A percentile compares a stretch with the other conserved stretches of the same genome.
These are phyloP conservation scores for Pseudachorutes palmiensis DNA, from an alignment of 1,140 invertebrate genomes.

Conservation along the genomic window DNA sequence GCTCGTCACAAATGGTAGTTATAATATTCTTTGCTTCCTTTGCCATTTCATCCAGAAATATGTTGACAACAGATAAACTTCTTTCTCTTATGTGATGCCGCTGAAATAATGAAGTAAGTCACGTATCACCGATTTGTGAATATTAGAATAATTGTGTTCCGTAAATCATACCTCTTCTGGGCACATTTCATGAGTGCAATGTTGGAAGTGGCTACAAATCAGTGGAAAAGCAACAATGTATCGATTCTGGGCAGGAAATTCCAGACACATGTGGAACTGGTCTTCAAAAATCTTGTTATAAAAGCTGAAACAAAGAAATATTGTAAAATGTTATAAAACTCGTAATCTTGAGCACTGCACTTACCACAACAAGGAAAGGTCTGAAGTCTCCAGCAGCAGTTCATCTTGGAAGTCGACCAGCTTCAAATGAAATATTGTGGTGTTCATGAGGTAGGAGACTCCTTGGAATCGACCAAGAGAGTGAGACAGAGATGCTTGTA, in stretches of 20 bases:
- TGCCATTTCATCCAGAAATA: constrained; percentile 97
- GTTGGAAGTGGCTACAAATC: constrained; percentile 95
- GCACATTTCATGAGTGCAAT: constrained; percentile 94
- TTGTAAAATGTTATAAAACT: not conserved
- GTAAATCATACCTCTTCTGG: constrained; percentile 73
- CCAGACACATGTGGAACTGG: constrained; percentile 96
- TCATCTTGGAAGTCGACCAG: constrained; percentile 99
- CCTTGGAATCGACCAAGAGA: constrained; percentile 61
- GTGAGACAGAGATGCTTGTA: constrained; percentile 91
- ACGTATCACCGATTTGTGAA: constrained; percentile 8
- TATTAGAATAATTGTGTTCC: constrained; percentile 12
- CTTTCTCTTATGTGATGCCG: constrained; percentile 90
- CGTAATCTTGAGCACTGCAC: constrained; percentile 15
- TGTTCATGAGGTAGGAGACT: constrained; percentile 67
- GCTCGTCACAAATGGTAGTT: constrained; percentile 94
- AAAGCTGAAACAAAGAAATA: constrained; percentile 54
- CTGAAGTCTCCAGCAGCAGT: constrained; percentile 90
- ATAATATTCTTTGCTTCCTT: constrained; percentile 99
- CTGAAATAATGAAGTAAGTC: constrained; percentile 42
- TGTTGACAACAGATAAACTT: constrained; percentile 91
- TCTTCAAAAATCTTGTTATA: constrained; percentile 95
- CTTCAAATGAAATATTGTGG: constrained; percentile 92
- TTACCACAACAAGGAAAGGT: constrained; percentile 89
- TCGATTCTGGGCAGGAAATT: constrained; percentile 94
- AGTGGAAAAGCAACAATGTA: constrained; percentile 96